These are phyloP conservation scores for Chironomus tepperi DNA, from an alignment of 1,140 invertebrate species.

Conservation along the genomic window DNA sequence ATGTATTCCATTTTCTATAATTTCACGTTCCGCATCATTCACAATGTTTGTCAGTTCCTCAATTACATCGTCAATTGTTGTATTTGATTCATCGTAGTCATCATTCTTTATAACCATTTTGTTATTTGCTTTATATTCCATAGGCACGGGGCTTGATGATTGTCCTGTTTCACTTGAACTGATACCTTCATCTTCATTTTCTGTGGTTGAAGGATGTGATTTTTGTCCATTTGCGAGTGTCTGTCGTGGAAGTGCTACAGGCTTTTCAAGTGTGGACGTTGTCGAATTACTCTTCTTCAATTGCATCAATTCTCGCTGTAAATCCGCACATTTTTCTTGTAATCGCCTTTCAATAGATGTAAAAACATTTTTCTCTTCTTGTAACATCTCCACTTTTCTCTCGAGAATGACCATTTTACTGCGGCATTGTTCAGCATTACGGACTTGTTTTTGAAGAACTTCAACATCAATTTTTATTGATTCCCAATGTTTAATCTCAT, in stretches of 20 bases:
- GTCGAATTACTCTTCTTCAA: slow-evolving; percentile 33
- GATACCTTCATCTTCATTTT: slow-evolving; percentile 75
- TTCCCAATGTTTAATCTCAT: slow-evolving; percentile 61
- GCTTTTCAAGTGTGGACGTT: slow-evolving; percentile 32
- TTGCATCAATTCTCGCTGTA: slow-evolving; percentile 49
- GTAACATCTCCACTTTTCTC: slow-evolving; percentile 61
- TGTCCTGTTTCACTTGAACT: slow-evolving; percentile 63
- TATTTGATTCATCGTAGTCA: slow-evolving; percentile 62
- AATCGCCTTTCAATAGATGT: slow-evolving; percentile 67
- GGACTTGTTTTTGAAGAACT: slow-evolving; percentile 36
- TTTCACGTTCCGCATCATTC: slow-evolving; percentile 71
- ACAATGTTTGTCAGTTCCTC: slow-evolving; percentile 76
- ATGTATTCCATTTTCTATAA: slow-evolving; percentile 37
- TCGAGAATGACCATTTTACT: slow-evolving; percentile 57
- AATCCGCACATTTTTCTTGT: slow-evolving; percentile 60
- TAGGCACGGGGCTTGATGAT: slow-evolving; percentile 54
- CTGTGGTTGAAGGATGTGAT: slow-evolving; percentile 49
- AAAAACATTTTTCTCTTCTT: slow-evolving; percentile 67
- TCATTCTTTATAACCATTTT: background rate
- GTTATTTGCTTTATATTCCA: slow-evolving; percentile 31
- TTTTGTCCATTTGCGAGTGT: slow-evolving; percentile 34
- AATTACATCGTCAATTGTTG: slow-evolving; percentile 79
- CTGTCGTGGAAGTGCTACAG: slow-evolving; percentile 35
- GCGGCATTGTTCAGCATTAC: slow-evolving; percentile 37
- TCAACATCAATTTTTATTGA: slow-evolving; percentile 63